These are phyloP conservation scores for Holotrichia oblita DNA, from an alignment of 1,140 invertebrate species.

Conservation along the genomic window DNA sequence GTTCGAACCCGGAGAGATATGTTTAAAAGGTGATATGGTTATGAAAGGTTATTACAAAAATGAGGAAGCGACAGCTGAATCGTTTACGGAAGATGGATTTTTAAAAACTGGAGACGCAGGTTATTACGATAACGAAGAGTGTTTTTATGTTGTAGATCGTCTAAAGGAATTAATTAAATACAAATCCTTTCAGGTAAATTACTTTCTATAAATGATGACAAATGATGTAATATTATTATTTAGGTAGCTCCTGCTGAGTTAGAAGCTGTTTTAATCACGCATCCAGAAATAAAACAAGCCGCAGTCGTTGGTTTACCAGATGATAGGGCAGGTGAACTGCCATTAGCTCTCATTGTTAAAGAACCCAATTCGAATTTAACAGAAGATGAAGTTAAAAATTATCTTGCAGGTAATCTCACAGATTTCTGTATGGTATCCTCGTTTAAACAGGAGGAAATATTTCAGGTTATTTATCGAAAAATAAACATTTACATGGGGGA, in stretches of 20 bases:
- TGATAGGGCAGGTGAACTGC: conserved; percentile 71
- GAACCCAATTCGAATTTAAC: conserved; percentile 59
- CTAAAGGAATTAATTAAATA: conserved; percentile 92
- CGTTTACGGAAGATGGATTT: conserved; percentile 77
- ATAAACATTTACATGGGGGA: conserved; percentile 70
- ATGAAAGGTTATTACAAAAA: conserved; percentile 77
- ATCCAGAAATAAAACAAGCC: conserved; percentile 67
- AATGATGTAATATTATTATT: not conserved
- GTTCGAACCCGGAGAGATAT: conserved; percentile 73
- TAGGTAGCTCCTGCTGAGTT: conserved; percentile 43
- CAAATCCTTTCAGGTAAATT: conserved; percentile 73
- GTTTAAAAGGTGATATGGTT: conserved; percentile 70
- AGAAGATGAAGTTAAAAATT: conserved; percentile 59
- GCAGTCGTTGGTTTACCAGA: conserved; percentile 77
- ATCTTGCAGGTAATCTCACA: no score
- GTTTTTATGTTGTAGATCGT: conserved; percentile 83
- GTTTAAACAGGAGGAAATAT: not conserved
- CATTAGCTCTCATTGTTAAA: conserved; percentile 72
- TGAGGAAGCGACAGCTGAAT: conserved; percentile 75
- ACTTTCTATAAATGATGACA: no score
- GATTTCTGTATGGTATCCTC: not conserved
- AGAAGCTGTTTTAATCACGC: conserved; percentile 24
- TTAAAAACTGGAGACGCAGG: conserved; percentile 85
- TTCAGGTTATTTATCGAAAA: conserved; percentile 45
- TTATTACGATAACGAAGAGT: conserved; percentile 76